A percentile compares a stretch with the other conserved stretches of the same genome.
These are phyloP conservation scores for Pollenia labialis DNA, from an alignment of 2,888 invertebrate species.

Conservation along the genomic window DNA sequence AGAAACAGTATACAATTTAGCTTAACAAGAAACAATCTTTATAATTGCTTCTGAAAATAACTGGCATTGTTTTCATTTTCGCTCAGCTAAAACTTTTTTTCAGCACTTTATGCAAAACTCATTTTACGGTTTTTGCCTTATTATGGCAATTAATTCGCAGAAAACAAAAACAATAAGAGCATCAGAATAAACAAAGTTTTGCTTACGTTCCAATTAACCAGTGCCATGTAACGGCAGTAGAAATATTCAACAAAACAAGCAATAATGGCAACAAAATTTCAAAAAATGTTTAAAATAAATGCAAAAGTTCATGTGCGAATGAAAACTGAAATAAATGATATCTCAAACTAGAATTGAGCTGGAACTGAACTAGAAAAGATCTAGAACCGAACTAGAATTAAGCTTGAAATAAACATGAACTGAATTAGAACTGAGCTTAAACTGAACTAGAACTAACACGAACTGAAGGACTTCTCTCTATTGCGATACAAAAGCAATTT, in stretches of 20 bases:
- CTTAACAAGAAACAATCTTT: not conserved
- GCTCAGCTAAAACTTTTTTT: not conserved
- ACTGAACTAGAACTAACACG: too few relatives aligned
- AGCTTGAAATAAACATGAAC: not conserved
- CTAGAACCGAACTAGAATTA: not conserved
- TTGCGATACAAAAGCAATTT: too few relatives aligned
- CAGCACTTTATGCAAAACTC: slow-evolving; percentile 34
- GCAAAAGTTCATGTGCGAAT: not conserved
- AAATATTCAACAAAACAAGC: slow-evolving; percentile 5
- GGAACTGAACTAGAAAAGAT: not conserved
- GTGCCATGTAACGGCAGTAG: slow-evolving; percentile 3
- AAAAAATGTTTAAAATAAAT: not conserved
- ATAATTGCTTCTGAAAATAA: slow-evolving; percentile 26
- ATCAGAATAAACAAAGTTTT: slow-evolving; percentile 57
- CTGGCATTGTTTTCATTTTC: not conserved
- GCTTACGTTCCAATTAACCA: slow-evolving; percentile 61
- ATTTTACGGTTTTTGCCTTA: slow-evolving; percentile 58
- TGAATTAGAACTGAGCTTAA: too few relatives aligned
- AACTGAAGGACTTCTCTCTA: too few relatives aligned
- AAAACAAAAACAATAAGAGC: slow-evolving; percentile 40
- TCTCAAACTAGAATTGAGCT: not conserved
- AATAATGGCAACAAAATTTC: not conserved
- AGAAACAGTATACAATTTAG: not conserved
- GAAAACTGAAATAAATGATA: not conserved
- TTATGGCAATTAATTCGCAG: slow-evolving; percentile 56